Percentiles rank a stretch among this genome's conserved stretches.
Conservation (phyloP, 2,888 invertebrate genomes). For the Gryllus longicercus region DNA sequence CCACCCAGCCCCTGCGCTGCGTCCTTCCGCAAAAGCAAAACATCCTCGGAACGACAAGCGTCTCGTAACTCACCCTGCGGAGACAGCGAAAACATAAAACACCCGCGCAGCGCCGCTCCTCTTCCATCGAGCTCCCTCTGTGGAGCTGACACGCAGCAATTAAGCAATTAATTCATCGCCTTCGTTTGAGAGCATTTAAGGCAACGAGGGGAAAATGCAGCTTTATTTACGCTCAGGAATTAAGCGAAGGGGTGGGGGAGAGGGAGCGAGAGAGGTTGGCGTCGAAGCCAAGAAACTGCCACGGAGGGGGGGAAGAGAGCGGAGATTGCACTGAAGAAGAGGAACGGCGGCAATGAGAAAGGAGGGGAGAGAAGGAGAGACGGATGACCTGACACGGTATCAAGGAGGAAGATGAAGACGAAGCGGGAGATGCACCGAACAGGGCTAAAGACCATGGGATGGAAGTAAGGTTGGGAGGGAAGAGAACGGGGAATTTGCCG, state of each 20-base stretch:
- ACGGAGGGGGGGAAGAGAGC: not conserved
- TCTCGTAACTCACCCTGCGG: not conserved
- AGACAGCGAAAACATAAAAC: not conserved
- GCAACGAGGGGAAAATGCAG: slow-evolving; percentile 11
- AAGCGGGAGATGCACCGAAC: too few species aligned
- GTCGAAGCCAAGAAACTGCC: not conserved
- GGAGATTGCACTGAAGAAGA: not conserved
- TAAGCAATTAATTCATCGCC: slow-evolving; percentile 8
- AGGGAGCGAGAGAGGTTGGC: not conserved
- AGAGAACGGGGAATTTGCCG: too few species aligned
- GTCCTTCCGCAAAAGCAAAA: too few species aligned
- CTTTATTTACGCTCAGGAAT: slow-evolving; percentile 2
- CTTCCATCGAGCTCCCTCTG: not conserved
- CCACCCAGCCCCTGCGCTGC: too few species aligned
- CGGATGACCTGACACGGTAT: too few species aligned
- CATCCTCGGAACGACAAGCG: too few species aligned
- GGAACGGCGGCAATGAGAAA: too few species aligned
- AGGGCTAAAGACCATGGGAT: too few species aligned
- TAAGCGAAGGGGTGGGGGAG: not conserved
- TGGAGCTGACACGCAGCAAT: slow-evolving; percentile 1
- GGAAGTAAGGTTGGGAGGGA: too few species aligned
- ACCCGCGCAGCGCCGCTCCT: not conserved
- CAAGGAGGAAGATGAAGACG: too few species aligned
- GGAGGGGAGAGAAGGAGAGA: too few species aligned
- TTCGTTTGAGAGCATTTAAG: slow-evolving; percentile 17